These are phyloP conservation scores for Boleophthalmus pectinirostris DNA, from an alignment of 2,113 vertebrate species.

Conservation along the genomic window DNA sequence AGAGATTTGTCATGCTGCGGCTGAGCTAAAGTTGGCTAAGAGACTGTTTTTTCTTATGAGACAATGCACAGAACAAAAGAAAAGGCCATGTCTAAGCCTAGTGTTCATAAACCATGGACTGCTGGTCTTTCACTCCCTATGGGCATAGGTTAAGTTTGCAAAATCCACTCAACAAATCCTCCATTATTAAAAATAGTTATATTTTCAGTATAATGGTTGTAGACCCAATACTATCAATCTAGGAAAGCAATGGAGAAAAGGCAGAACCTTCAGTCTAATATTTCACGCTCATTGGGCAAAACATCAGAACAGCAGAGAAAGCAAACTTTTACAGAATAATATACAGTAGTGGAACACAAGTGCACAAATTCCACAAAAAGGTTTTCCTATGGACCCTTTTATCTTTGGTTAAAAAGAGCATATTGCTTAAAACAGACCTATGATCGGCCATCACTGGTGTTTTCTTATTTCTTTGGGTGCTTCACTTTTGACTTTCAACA, in stretches of 20 bases:
- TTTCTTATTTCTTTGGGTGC: too few species aligned
- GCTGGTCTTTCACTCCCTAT: slow-evolving; percentile 19
- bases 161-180: slow-evolving; percentile 22
- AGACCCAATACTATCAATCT: too few species aligned
- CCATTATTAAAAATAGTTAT: background rate
- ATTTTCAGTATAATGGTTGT: too few species aligned
- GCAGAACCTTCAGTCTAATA: background rate
- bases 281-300: background rate
- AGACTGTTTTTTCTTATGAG: slow-evolving; percentile 13
- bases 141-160: slow-evolving; percentile 32
- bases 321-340: too few species aligned
- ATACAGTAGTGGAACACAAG: too few species aligned
- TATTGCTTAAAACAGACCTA: too few species aligned
- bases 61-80: slow-evolving; percentile 40
- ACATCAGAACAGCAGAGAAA: too few species aligned
- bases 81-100: slow-evolving; percentile 24
- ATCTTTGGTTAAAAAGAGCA: too few species aligned
- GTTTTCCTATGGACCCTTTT: background rate
- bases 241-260: background rate
- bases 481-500: too few species aligned
- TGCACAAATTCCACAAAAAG: too few species aligned
- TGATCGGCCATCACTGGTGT: too few species aligned
- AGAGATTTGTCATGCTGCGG: slow-evolving; percentile 30
- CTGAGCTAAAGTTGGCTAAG: slow-evolving; percentile 16
- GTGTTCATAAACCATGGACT: slow-evolving; percentile 18